phyloP scores from a whole-genome alignment of 2,797 vertebrate species.

The Phylloscopus collybita region DNA sequence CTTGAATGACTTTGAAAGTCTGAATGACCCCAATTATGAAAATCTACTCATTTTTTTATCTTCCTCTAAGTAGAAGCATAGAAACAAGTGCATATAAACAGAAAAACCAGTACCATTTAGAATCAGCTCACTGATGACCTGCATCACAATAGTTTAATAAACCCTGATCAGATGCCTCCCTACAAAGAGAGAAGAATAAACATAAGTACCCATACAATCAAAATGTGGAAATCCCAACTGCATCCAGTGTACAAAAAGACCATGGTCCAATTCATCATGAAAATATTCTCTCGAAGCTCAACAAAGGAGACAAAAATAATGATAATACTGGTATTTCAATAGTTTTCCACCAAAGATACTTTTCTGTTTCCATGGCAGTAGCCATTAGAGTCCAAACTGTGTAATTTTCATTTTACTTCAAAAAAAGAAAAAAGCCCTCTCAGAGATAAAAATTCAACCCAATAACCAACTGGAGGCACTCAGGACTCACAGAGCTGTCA shows the following conservation, averaged over 20 bases:
- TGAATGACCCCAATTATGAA: not conserved
- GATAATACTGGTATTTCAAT: not conserved
- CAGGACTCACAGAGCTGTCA: slow-evolving; percentile 12
- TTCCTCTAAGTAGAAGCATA: not conserved
- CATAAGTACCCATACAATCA: not conserved
- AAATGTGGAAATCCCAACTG: not conserved
- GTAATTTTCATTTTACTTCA: not conserved
- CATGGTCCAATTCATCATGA: not conserved
- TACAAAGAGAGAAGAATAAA: not conserved
- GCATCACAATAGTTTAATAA: not conserved
- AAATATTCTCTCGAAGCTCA: not conserved
- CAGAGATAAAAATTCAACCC: not conserved
- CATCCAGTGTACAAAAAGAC: not conserved
- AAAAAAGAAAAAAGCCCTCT: not conserved
- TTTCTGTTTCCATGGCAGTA: slow-evolving; percentile 5
- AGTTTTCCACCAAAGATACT: not conserved
- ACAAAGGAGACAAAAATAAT: not conserved
- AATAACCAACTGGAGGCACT: not conserved
- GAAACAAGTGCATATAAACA: not conserved
- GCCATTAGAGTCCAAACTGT: not conserved
- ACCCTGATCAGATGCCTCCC: not conserved
- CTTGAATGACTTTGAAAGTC: not conserved
- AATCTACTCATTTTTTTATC: not conserved
- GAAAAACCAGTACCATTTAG: not conserved
- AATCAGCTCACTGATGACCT: not conserved